These are phyloP conservation scores for Agelaius phoeniceus DNA, from an alignment of 2,113 vertebrate genomes.

Conservation along the genomic window DNA sequence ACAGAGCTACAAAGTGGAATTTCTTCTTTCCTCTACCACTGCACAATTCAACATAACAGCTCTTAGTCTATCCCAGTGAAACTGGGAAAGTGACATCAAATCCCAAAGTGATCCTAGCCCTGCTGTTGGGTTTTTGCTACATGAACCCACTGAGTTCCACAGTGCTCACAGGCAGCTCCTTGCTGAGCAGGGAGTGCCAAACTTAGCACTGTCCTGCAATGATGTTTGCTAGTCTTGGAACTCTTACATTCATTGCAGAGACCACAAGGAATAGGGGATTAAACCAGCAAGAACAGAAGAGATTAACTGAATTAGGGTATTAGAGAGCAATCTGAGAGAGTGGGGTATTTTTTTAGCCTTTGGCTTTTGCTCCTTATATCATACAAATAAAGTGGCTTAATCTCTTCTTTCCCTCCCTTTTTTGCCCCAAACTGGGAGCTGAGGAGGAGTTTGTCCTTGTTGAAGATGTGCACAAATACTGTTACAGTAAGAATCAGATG, in stretches of 20 bases:
- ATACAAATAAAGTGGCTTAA: neutral
- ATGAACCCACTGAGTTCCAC: neutral
- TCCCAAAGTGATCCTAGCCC: neutral
- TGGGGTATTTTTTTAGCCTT: neutral
- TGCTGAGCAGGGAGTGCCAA: neutral
- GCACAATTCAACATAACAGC: neutral
- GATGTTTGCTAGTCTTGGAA: neutral
- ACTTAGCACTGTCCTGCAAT: neutral
- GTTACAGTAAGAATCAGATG: neutral
- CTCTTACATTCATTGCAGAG: neutral
- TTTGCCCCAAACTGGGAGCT: neutral
- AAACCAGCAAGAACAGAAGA: neutral
- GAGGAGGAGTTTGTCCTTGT: neutral
- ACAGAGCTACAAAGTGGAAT: neutral
- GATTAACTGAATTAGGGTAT: neutral
- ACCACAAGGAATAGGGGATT: neutral
- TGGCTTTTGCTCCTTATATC: neutral
- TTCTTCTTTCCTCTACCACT: neutral
- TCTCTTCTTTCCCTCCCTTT: neutral
- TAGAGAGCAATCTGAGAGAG: neutral
- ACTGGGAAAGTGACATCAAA: neutral
- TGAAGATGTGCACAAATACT: neutral
- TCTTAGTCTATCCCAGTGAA: neutral
- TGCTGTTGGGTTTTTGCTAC: neutral
- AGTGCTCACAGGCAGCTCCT: neutral